Conservation (phyloP, 2,888 invertebrate genomes). For the Eupeodes luniger region DNA sequence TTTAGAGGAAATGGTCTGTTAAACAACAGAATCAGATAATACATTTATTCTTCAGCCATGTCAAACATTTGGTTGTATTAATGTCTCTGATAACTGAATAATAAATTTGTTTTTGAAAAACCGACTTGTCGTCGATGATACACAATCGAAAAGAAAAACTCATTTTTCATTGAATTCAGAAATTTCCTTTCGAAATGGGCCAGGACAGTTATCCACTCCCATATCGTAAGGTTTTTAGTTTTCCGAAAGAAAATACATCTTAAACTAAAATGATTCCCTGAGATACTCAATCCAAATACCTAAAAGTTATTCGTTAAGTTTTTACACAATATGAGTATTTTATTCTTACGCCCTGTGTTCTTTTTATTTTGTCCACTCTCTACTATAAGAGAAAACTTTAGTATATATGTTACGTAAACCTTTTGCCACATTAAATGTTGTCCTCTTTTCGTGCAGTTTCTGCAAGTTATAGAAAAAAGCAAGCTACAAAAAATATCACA, state of each 20-base stretch:
- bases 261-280: not conserved
- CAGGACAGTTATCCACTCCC: too few species aligned
- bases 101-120: too few species aligned
- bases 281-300: not conserved
- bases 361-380: constrained; percentile 16
- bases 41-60: too few species aligned
- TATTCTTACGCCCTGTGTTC: not conserved
- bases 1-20: too few species aligned
- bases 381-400: not conserved
- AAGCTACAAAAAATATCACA: constrained; percentile 28
- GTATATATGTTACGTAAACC: constrained; percentile 60
- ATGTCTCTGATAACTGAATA: too few species aligned
- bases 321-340: not conserved
- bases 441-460: constrained; percentile 61
- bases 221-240: not conserved
- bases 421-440: not conserved
- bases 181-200: too few species aligned
- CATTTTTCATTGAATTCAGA: too few species aligned
- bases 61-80: too few species aligned
- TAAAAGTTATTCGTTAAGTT: constrained; percentile 46
- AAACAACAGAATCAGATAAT: too few species aligned
- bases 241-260: not conserved
- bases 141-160: too few species aligned
- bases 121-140: too few species aligned
- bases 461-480: constrained; percentile 32